Conservation (phyloP, 2,888 invertebrate genomes). For the Trachelus tabidus region DNA sequence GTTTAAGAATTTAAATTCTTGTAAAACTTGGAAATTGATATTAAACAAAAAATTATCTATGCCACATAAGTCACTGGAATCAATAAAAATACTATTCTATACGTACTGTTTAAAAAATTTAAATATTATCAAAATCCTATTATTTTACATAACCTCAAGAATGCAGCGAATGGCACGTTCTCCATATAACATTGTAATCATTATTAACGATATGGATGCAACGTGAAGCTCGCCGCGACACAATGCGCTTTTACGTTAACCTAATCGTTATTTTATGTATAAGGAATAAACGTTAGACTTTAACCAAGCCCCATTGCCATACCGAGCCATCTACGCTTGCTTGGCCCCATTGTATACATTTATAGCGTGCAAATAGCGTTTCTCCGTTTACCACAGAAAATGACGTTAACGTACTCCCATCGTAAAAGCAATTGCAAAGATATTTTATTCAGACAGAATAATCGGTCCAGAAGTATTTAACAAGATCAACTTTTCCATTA, state of each 20-base stretch:
- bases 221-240: slow-evolving; percentile 20
- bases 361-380: slow-evolving; percentile 6
- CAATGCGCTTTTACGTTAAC: slow-evolving; percentile 24
- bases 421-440: background rate
- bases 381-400: slow-evolving; percentile 1
- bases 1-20: background rate
- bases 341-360: slow-evolving; percentile 28
- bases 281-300: slow-evolving; percentile 27
- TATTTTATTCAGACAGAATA: background rate
- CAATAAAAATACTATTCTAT: no score
- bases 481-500: background rate
- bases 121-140: background rate
- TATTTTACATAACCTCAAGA: background rate
- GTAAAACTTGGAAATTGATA: background rate
- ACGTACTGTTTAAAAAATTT: no score
- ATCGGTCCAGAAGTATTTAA: no score
- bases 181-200: slow-evolving; percentile 13
- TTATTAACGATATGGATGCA: slow-evolving; percentile 26
- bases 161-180: background rate
- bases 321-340: slow-evolving; percentile 26
- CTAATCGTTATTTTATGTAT: slow-evolving; percentile 37
- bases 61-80: background rate
- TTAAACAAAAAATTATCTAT: background rate
- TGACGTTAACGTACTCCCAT: background rate
- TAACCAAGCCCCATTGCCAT: slow-evolving; percentile 22